Evolutionary conservation across 1,140 invertebrate genomes (phyloP).

Genomic region (Lepidurus packardi): DNA sequence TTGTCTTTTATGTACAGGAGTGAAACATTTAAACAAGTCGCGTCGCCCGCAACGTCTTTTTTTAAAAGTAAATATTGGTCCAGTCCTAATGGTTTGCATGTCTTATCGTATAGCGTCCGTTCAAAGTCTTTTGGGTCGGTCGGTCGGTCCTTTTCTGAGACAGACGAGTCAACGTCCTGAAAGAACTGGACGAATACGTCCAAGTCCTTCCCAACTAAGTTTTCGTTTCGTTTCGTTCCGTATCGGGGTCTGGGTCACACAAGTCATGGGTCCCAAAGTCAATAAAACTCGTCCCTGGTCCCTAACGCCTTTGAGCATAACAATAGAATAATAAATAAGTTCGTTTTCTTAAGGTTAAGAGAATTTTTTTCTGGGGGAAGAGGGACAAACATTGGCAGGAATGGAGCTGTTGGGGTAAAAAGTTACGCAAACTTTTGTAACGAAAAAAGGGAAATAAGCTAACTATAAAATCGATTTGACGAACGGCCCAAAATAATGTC

Average conservation of each 20-base stretch:
- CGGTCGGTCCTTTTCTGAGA: background rate
- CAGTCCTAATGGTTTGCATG: too few species aligned
- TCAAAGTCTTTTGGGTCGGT: background rate
- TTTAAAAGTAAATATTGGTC: too few species aligned
- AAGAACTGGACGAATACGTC: background rate
- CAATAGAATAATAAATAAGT: constrained; percentile 9
- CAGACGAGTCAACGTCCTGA: background rate
- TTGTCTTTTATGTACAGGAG: background rate
- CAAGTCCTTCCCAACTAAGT: background rate
- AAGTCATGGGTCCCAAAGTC: background rate
- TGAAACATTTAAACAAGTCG: background rate
- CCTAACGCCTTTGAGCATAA: background rate
- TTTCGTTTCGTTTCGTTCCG: background rate
- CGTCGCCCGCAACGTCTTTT: background rate
- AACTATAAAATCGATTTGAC: background rate
- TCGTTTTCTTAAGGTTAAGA: background rate
- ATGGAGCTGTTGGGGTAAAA: background rate
- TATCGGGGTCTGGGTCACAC: background rate
- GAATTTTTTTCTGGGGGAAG: background rate
- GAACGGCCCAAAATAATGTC: background rate
- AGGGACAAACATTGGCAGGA: background rate
- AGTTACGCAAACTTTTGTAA: constrained; percentile 16
- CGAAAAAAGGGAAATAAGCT: background rate
- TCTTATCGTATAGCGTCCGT: background rate
- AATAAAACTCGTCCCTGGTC: too few species aligned